A percentile compares a stretch with the other conserved stretches of the same genome.
phyloP scores from a whole-genome alignment of 2,113 vertebrate species.

The human region DNA sequence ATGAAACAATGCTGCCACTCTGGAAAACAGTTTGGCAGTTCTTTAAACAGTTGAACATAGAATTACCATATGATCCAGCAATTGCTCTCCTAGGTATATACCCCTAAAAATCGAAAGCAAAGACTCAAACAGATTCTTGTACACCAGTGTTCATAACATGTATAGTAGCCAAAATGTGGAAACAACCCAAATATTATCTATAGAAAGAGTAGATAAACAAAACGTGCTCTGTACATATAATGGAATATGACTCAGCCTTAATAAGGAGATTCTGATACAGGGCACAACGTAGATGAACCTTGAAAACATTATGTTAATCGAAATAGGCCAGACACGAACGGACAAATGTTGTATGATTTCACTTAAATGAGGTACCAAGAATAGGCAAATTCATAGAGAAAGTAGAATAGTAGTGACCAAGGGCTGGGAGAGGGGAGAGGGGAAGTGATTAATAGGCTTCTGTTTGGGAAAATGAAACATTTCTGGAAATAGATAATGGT shows the following conservation, averaged over 20 bases:
- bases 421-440: background rate
- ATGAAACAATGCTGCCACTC: background rate
- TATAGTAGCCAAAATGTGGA: background rate
- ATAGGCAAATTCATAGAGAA: background rate
- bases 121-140: background rate
- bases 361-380: background rate
- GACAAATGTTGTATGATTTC: background rate
- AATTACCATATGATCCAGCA: background rate
- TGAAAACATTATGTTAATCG: background rate
- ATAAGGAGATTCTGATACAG: background rate
- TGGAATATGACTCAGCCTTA: background rate
- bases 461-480: background rate
- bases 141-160: background rate
- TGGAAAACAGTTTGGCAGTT: background rate
- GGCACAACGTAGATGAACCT: background rate
- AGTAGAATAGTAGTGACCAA: background rate
- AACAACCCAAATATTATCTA: background rate
- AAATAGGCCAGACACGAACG: background rate
- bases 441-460: background rate
- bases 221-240: background rate
- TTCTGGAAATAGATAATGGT: background rate
- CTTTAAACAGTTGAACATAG: background rate
- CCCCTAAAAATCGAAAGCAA: background rate
- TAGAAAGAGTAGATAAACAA: background rate
- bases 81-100: background rate